Evolutionary conservation across 2,888 invertebrate genomes (phyloP).

Genomic region (Ceriagrion tenellum): DNA sequence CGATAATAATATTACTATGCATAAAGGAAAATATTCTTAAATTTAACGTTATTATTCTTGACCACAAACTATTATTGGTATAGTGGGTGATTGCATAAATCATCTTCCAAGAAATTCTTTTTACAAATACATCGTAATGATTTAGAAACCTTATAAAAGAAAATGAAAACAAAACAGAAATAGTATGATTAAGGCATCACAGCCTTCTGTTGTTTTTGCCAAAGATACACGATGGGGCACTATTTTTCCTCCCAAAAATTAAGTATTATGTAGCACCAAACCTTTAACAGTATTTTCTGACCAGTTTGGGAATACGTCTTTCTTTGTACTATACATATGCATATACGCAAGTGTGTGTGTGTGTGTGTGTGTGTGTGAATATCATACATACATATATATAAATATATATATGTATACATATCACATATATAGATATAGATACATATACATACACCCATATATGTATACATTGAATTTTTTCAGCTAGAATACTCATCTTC

Average conservation of each 20-base stretch:
- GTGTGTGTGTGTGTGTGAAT: neutral
- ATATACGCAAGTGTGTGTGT: neutral
- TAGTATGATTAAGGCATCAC: conserved; percentile 40
- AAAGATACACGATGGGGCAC: conserved; percentile 35
- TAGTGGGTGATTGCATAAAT: neutral
- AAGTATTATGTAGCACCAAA: conserved; percentile 64
- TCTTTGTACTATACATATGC: conserved; percentile 51
- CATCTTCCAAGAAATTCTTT: neutral
- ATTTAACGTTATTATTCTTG: neutral
- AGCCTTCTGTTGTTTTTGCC: neutral
- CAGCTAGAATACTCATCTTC: no score
- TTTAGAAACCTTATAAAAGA: neutral
- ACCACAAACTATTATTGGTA: neutral
- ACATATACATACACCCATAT: no score
- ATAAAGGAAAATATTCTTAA: conserved; percentile 2
- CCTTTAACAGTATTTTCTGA: conserved; percentile 60
- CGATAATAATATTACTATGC: neutral
- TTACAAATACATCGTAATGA: neutral
- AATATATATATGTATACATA: neutral
- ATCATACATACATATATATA: neutral
- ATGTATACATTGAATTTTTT: no score
- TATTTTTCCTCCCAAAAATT: conserved; percentile 54
- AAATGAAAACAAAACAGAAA: conserved; percentile 24
- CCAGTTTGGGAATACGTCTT: conserved; percentile 65
- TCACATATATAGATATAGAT: neutral